Conservation (phyloP, 2,888 invertebrate genomes). For the Melinaea menophilus region DNA sequence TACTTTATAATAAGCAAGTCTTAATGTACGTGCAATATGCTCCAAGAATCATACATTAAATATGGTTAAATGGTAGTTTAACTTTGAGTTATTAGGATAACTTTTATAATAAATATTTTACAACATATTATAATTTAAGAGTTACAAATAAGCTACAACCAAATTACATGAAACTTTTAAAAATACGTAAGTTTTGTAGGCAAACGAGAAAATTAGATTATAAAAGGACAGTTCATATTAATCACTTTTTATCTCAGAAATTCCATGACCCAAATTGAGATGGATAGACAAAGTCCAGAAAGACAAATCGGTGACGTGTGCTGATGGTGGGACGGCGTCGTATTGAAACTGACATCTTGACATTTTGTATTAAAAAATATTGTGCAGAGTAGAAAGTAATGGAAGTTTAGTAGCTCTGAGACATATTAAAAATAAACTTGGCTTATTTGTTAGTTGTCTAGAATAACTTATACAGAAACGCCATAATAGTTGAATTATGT, state of each 20-base stretch:
- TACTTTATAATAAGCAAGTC: too few species aligned
- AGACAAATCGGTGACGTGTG: slow-evolving; percentile 13
- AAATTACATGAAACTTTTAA: background rate
- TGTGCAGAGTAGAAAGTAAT: background rate
- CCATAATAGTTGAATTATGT: too few species aligned
- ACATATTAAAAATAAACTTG: too few species aligned
- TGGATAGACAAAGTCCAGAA: slow-evolving; percentile 12
- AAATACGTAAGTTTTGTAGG: background rate
- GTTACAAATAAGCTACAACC: background rate
- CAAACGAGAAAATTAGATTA: background rate
- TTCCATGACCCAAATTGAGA: slow-evolving; percentile 14
- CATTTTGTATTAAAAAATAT: slow-evolving; percentile 1
- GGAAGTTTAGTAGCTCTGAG: background rate
- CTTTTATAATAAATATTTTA: too few species aligned
- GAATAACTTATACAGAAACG: too few species aligned
- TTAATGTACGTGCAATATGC: too few species aligned
- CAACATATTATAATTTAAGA: background rate
- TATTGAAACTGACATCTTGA: slow-evolving; percentile 5
- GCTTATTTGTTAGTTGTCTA: too few species aligned
- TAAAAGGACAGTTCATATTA: background rate
- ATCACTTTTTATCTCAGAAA: slow-evolving; percentile 7
- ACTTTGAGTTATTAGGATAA: too few species aligned
- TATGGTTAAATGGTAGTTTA: too few species aligned
- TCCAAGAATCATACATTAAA: too few species aligned
- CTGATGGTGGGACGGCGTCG: background rate